Conservation (phyloP, 2,113 vertebrate species). For the Sus scrofa region T2T-Sscrofa CM000828.6:36717001-36717500, state of each 20-base stretch:
- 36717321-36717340: too few relatives aligned
- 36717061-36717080: slow-evolving; percentile 1
- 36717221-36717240: too few relatives aligned
- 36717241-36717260: too few relatives aligned
- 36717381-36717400: too few relatives aligned
- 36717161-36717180: neutral
- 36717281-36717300: too few relatives aligned
- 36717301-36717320: too few relatives aligned
- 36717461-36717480: slow-evolving; percentile 45
- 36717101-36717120: slow-evolving; percentile 24
- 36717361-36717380: too few relatives aligned
- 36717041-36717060: neutral
- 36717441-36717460: neutral
- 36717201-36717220: neutral
- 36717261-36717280: too few relatives aligned
- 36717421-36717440: too few relatives aligned
- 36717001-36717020: slow-evolving; percentile 36
- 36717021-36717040: slow-evolving; percentile 9
- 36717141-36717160: neutral
- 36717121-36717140: neutral
- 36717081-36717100: slow-evolving; percentile 31
- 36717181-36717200: neutral
- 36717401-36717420: too few relatives aligned
- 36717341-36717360: too few relatives aligned
- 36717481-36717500: slow-evolving; percentile 21